Percentiles rank a stretch among this genome's conserved stretches.
Evolutionary conservation across 2,113 vertebrate genomes (phyloP).

Genomic region (pig (Sus scrofa)): DNA sequence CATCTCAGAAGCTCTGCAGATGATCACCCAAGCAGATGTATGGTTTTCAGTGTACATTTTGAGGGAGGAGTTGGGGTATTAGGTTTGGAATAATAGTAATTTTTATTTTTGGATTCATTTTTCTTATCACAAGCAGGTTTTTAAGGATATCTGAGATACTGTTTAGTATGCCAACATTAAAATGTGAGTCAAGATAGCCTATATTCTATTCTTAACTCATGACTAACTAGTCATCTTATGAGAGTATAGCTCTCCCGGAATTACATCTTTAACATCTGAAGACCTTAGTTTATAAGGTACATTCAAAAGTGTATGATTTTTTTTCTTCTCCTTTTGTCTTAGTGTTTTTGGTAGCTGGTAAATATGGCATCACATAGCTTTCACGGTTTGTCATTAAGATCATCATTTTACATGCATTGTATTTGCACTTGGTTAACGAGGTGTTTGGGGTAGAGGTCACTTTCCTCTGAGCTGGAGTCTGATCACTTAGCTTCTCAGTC

Average conservation of each 20-base stretch:
- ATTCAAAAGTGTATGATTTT: neutral
- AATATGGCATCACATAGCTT: neutral
- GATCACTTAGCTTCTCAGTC: neutral
- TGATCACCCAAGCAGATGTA: neutral
- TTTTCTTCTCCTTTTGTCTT: neutral
- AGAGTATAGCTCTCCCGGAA: neutral
- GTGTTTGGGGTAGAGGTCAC: neutral
- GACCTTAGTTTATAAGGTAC: neutral
- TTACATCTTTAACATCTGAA: neutral
- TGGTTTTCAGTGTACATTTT: neutral
- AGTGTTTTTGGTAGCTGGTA: slow-evolving; percentile 2
- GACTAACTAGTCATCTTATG: neutral
- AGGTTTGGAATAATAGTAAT: neutral
- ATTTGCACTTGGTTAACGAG: neutral
- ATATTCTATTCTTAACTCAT: slow-evolving; percentile 18
- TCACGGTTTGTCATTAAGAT: neutral
- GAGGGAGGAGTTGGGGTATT: neutral
- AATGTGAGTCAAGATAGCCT: neutral
- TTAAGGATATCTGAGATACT: neutral
- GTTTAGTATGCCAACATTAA: slow-evolving; percentile 22
- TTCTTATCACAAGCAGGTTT: neutral
- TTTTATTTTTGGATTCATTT: slow-evolving; percentile 28
- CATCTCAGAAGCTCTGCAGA: neutral
- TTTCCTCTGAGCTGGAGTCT: neutral
- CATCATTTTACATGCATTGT: neutral